Evolutionary conservation across 2,888 invertebrate genomes (phyloP), one percentile per base, ranked within the genome.

Genomic region (Petrophora chlorosata): DNA sequence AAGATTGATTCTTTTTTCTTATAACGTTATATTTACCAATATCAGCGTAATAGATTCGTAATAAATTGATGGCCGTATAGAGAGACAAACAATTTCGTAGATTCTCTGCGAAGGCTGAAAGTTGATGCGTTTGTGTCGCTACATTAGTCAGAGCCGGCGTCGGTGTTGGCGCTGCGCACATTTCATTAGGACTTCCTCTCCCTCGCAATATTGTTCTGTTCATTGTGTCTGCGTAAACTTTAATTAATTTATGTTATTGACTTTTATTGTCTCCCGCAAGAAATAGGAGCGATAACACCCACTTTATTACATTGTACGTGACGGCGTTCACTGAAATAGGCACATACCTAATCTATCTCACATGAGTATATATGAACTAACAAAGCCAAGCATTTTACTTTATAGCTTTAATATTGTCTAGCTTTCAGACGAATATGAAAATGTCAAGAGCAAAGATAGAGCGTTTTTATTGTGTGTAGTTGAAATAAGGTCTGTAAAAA

Each of bases 131-230:
- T 79, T 76, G 77, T 82, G 81, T 75, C 84, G 80, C 70, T 85
- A 87, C 83, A 85, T 86, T 87, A 79, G 71, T 66, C 69, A 56
- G 70, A 63, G 73, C 69, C 74, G 38, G 70, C 63, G 73, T 69
- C 74, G 38, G 34, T 47, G 45, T 41, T 51, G 42, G 70, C 72
- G 69, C 75, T 74, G 71, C 74, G 77, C 78, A 82, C 82, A 85
- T 88, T 88, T 87, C 85, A 88, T 88, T 88, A 87, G 82, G 77
- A 76, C 73, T 65, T 56, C 45, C 56, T 53, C 59, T 70, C 68
- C 68, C 63, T 67, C 68, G 66, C 74, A 71, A 78, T 82, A 81
- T 79, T 82, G 79, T 78, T 80, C 72, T 75, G 75, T 79, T 82
- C 81, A 79, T 81, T 79, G 71, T 69, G 67, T 72, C 71, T 73